These are phyloP conservation scores for Aphelenchoides bicaudatus DNA, from an alignment of 2,888 invertebrate genomes.

Conservation along the genomic window DNA sequence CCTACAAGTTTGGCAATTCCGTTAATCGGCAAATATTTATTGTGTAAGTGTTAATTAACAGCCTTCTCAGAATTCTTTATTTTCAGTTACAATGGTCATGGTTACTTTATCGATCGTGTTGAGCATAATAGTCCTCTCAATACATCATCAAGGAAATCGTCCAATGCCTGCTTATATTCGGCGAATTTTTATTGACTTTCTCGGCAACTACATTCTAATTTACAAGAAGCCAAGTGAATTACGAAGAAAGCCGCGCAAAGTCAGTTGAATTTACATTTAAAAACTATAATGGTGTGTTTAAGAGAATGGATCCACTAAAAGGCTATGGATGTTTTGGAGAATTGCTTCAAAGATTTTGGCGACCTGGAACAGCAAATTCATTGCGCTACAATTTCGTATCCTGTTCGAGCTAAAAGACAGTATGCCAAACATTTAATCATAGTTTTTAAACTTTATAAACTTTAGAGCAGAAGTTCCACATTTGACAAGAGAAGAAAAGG, in stretches of 20 bases:
- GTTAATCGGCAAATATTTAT: slow-evolving; percentile 76
- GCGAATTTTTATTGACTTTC: slow-evolving; percentile 81
- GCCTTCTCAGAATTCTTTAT: no score
- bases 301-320: slow-evolving; percentile 27
- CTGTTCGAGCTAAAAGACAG: no score
- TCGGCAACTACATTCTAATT: slow-evolving; percentile 87
- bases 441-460: no score
- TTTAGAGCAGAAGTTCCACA: neutral
- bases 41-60: no score
- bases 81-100: slow-evolving; percentile 93
- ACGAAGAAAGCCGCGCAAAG: slow-evolving; percentile 16
- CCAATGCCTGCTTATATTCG: slow-evolving; percentile 76
- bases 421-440: no score
- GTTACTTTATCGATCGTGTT: slow-evolving; percentile 72
- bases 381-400: slow-evolving; percentile 16
- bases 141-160: slow-evolving; percentile 68
- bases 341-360: slow-evolving; percentile 21
- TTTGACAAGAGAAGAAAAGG: neutral
- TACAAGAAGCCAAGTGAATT: slow-evolving; percentile 37
- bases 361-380: neutral
- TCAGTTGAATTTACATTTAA: neutral
- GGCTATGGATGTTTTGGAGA: slow-evolving; percentile 26
- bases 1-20: slow-evolving; percentile 82
- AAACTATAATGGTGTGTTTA: slow-evolving; percentile 17
- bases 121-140: slow-evolving; percentile 51